Evolutionary conservation across 2,113 vertebrate genomes (phyloP), one percentile per base, ranked within the genome.

Genomic region (Gallinago undulata): DNA sequence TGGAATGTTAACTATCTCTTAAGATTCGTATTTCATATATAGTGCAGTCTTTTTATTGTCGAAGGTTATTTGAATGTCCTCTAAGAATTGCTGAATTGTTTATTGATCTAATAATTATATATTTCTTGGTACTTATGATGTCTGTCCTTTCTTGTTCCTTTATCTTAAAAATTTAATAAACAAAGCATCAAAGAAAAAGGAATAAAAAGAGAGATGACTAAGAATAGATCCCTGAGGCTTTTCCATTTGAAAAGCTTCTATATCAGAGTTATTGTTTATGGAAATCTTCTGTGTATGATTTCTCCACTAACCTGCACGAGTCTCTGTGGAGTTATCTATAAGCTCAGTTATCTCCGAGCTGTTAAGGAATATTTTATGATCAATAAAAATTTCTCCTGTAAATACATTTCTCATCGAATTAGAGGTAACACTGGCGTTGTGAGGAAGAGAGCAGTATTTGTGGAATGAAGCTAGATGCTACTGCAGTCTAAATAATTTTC

Each of bases 21-120:
- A 92, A 92, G 83, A 75, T 92, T 81, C 92, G 88, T 93, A 68
- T 92, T 95, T 95, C 90, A 69, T 69, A 87, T 92, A 48, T 22
- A 64, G 30, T 37, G 33, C 35, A 59, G 80, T 55, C 31, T 79
- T 96, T 96, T 92, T 89, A 91, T 66, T 94, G 77, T 62, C 0
- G 7, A 94, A 96, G 86, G 83, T 93, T 96, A 73, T 95, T 92
- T 93, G 86, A 93, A 90, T 75, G 69, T 89, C 90, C 67, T 94
- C 60, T 86, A 94, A 86, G 88, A 93, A 81, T 18, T 50, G 11
- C 27, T 92, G 86, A 89, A 93, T 82, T 92, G 56, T 95, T 94
- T 94, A 96, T 94, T 95, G 94, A 93, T 92, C 80, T 84, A 93
- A 90, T 92, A 94, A 87, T 94, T 95, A 92, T 60, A 92, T 86